phyloP scores from a whole-genome alignment of 2,113 vertebrate species.

The Oxygymnocypris stewartii region DNA sequence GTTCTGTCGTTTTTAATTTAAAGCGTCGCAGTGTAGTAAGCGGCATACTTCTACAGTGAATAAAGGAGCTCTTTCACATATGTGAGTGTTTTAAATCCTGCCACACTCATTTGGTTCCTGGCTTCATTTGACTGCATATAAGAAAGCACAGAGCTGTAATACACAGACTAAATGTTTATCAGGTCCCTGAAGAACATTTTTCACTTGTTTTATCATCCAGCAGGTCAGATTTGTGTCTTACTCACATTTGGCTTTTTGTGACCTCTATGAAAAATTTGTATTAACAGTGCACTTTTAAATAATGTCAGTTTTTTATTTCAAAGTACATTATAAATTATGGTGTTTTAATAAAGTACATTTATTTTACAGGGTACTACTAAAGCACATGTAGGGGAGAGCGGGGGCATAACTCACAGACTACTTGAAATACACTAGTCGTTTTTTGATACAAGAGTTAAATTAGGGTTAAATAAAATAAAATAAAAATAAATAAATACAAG shows the following conservation, averaged over 20 bases:
- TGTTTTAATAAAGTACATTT: neutral
- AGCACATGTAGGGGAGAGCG: too few relatives aligned
- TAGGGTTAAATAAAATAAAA: too few relatives aligned
- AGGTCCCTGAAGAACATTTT: neutral
- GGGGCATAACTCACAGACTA: too few relatives aligned
- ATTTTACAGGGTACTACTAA: neutral
- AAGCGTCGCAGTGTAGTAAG: neutral
- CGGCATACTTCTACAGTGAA: constrained; percentile 36
- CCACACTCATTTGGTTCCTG: neutral
- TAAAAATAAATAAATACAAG: too few relatives aligned
- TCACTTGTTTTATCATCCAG: neutral
- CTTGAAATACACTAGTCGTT: too few relatives aligned
- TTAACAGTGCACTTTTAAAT: too few relatives aligned
- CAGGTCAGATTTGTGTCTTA: neutral
- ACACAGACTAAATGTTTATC: neutral
- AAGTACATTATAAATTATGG: too few relatives aligned
- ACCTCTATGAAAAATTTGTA: too few relatives aligned
- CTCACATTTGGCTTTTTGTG: neutral
- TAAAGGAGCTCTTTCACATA: neutral
- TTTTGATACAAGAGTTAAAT: too few relatives aligned
- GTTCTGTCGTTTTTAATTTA: constrained; percentile 59
- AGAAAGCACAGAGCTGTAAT: neutral
- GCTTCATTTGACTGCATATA: neutral
- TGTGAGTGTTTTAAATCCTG: neutral
- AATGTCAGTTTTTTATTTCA: neutral